Percentiles rank a stretch among this genome's conserved stretches.
Conservation (phyloP, 2,888 invertebrate genomes). For the Tribolium freemani region DNA sequence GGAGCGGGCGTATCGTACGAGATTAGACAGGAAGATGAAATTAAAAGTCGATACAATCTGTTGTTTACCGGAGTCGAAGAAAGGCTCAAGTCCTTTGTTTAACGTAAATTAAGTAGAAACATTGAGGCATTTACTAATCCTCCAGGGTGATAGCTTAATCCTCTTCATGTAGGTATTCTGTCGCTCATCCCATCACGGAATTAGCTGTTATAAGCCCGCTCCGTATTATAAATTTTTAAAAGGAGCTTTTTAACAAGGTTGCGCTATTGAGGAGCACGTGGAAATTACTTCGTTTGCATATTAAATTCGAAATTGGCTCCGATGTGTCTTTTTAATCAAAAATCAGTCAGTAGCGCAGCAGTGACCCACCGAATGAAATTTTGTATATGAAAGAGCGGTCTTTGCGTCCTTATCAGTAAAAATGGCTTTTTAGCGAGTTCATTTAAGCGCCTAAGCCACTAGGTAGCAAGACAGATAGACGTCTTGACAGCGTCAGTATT, state of each 20-base stretch:
- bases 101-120: constrained; percentile 57
- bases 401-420: constrained; percentile 49
- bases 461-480: constrained; percentile 61
- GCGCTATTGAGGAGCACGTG: constrained; percentile 51
- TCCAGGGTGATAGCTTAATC: constrained; percentile 59
- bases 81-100: constrained; percentile 53
- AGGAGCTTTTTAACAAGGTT: constrained; percentile 52
- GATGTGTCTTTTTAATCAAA: constrained; percentile 52
- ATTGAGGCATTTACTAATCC: constrained; percentile 56
- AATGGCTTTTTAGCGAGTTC: constrained; percentile 47
- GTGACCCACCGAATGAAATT: neutral
- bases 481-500: constrained; percentile 61
- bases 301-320: constrained; percentile 52
- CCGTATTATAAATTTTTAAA: constrained; percentile 57
- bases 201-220: constrained; percentile 53
- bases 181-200: constrained; percentile 55
- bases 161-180: constrained; percentile 54
- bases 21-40: no score
- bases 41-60: no score
- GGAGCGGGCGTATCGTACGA: no score
- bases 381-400: neutral
- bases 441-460: constrained; percentile 53
- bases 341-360: neutral
- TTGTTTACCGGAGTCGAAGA: constrained; percentile 19
- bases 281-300: constrained; percentile 58